phyloP scores from a whole-genome alignment of 37 sponge, comb jelly and placozoan genomes.

The Aplysina aerophoba region DNA sequence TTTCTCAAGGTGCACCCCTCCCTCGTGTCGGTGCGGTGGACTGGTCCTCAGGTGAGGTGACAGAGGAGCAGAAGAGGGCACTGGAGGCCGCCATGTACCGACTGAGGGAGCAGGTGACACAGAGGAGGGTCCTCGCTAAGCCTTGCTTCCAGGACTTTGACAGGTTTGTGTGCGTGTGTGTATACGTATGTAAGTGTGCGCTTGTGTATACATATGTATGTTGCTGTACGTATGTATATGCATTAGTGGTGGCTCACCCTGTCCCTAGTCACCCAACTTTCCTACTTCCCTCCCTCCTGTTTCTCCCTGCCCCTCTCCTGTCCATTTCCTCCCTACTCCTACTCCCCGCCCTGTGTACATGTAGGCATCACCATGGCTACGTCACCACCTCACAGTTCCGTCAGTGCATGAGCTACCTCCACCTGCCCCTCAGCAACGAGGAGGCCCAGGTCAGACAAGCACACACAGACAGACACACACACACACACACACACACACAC shows the following conservation, averaged over 20 bases:
- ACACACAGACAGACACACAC: too few species aligned
- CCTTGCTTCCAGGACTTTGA: slow-evolving; percentile 96
- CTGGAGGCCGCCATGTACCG: slow-evolving; percentile 62
- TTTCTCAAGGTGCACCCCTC: not conserved
- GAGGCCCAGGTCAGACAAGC: not conserved
- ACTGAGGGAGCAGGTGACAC: slow-evolving; percentile 66
- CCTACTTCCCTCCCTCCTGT: too few species aligned
- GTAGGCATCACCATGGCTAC: slow-evolving; percentile 49
- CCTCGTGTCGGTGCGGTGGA: slow-evolving; percentile 47
- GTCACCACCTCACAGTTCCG: slow-evolving; percentile 66
- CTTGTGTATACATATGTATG: slow-evolving; percentile 10
- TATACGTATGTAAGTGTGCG: slow-evolving; percentile 33
- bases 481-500: too few species aligned
- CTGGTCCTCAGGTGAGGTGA: slow-evolving; percentile 37
- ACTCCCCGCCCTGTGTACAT: not conserved
- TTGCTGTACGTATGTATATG: too few species aligned
- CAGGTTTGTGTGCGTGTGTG: slow-evolving; percentile 55
- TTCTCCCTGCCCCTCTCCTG: too few species aligned
- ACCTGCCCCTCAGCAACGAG: slow-evolving; percentile 39
- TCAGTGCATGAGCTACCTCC: slow-evolving; percentile 75
- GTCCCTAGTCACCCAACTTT: too few species aligned
- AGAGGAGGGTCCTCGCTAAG: slow-evolving; percentile 78
- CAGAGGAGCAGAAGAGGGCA: slow-evolving; percentile 34
- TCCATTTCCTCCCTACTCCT: not conserved
- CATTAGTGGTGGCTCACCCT: not conserved